These are phyloP conservation scores for Hydrophis major DNA, from an alignment of 2,797 vertebrate species.

Conservation along the genomic window DNA sequence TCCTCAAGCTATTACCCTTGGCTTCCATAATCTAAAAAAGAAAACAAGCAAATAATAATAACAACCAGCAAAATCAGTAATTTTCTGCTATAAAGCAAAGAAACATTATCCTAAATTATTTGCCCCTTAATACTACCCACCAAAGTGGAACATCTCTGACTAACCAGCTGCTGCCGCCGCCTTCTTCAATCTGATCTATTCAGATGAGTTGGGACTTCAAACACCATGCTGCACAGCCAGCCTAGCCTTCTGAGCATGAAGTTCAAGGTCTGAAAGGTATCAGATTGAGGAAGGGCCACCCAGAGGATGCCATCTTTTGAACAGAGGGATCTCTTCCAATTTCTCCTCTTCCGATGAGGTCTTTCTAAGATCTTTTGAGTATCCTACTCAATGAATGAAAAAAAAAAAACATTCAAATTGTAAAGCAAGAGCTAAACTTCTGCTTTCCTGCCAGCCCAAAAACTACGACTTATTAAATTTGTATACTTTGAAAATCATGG, in stretches of 20 bases:
- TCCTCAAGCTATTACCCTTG: conserved; percentile 25
- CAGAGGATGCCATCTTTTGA: neutral
- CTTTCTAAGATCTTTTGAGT: neutral
- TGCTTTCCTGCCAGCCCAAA: neutral
- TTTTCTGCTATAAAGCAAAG: neutral
- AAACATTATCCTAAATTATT: neutral
- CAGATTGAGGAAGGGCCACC: neutral
- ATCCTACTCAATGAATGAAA: neutral
- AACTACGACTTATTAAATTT: neutral
- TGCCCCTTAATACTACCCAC: neutral
- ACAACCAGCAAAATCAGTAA: neutral
- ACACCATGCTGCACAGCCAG: neutral
- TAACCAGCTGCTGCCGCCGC: neutral
- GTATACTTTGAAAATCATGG: neutral
- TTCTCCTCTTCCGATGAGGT: neutral
- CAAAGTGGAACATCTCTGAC: neutral
- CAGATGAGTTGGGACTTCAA: neutral
- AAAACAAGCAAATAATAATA: neutral
- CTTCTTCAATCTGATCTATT: neutral
- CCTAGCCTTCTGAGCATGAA: neutral
- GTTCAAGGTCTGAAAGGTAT: neutral
- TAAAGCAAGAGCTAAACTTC: neutral
- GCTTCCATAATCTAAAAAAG: conserved; percentile 46
- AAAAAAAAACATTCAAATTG: neutral
- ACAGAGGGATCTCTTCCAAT: too few relatives aligned